Conservation (phyloP, 2,113 vertebrate species). For the Sinocyclocheilus anophthalmus region DNA sequence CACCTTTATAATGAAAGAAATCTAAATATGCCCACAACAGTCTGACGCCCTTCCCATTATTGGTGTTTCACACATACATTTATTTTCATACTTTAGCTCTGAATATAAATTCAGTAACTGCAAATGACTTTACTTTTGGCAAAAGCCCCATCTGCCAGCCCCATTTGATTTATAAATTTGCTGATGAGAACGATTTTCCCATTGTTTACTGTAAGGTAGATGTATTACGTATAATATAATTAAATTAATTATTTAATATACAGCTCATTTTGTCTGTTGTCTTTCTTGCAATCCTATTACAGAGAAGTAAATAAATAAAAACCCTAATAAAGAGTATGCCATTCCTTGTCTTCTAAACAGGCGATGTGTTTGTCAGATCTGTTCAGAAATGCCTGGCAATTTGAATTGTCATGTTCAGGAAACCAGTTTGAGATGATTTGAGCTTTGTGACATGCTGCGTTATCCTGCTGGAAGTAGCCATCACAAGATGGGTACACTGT, state of each 20-base stretch:
- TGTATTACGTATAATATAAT: neutral
- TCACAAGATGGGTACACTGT: no score
- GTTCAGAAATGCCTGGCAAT: neutral
- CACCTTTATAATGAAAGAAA: neutral
- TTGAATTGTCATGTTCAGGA: neutral
- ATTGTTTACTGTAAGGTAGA: neutral
- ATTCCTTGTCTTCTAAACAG: neutral
- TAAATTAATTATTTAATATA: neutral
- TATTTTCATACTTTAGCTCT: neutral
- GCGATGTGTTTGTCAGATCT: neutral
- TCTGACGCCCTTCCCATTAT: neutral
- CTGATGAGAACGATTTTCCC: neutral
- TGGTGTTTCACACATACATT: neutral
- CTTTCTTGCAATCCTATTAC: neutral
- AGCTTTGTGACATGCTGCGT: no score
- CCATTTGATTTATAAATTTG: neutral
- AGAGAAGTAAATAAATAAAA: neutral
- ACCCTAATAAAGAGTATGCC: neutral
- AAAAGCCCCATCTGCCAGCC: neutral
- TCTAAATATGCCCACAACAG: neutral
- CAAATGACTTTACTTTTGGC: neutral
- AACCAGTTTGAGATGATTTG: neutral
- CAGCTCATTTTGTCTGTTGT: neutral
- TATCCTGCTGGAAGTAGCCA: no score
- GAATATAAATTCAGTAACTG: neutral